These are phyloP conservation scores for Montipora capricornis DNA, from an alignment of 64 coral and sea anemone species.

Conservation along the genomic window DNA sequence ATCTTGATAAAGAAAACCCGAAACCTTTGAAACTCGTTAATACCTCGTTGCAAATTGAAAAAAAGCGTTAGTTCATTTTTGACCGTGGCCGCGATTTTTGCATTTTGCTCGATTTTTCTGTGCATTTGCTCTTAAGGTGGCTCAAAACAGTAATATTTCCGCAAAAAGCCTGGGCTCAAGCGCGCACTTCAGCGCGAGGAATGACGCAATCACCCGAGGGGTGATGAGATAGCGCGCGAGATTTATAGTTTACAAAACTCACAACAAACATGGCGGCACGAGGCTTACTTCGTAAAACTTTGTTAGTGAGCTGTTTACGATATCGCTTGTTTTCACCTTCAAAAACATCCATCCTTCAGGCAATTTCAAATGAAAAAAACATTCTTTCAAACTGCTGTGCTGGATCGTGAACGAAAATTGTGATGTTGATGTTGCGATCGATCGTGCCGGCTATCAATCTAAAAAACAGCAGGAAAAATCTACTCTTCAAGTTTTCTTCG, in stretches of 20 bases:
- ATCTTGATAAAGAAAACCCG: not conserved
- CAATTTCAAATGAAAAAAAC: not conserved
- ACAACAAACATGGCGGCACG: not conserved
- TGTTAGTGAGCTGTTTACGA: not conserved
- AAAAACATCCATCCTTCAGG: not conserved
- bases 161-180: not conserved
- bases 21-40: not conserved
- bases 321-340: not conserved
- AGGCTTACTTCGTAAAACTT: not conserved
- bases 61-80: no score
- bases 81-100: no score
- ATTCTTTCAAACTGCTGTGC: not conserved
- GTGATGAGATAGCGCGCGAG: not conserved
- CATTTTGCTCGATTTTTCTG: no score
- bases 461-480: no score
- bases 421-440: slow-evolving; percentile 5
- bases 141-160: not conserved
- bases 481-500: no score
- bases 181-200: not conserved
- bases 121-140: no score
- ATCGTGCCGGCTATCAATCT: no score
- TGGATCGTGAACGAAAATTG: slow-evolving; percentile 22
- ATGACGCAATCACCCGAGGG: not conserved
- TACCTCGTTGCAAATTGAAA: no score
- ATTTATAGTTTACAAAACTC: not conserved